A percentile compares a stretch with the other conserved stretches of the same genome.
These are phyloP conservation scores for Ctenopoma multispine DNA, from an alignment of 2,797 vertebrate species.

Conservation along the genomic window DNA sequence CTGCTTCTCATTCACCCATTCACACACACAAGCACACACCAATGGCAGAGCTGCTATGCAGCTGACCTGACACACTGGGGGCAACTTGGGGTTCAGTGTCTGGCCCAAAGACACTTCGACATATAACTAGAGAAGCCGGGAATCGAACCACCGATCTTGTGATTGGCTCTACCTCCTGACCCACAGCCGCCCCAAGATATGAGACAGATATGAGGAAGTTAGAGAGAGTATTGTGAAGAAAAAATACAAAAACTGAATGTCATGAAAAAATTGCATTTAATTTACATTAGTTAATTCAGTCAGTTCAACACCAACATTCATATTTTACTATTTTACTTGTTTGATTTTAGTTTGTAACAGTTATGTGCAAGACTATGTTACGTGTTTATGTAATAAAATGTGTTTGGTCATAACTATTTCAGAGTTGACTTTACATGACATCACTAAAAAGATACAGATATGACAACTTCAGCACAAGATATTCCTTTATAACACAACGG, in stretches of 20 bases:
- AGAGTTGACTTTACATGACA: neutral
- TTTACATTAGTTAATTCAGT: neutral
- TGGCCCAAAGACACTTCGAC: no score
- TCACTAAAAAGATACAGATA: neutral
- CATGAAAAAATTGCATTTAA: no score
- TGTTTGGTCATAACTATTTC: conserved; percentile 12
- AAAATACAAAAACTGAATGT: neutral
- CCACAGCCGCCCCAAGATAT: no score
- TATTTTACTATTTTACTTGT: neutral
- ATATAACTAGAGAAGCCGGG: no score
- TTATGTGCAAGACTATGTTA: neutral
- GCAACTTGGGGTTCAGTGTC: no score
- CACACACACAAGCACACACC: no score
- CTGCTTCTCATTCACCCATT: no score
- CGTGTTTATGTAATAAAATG: conserved; percentile 13
- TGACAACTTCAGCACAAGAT: conserved; percentile 25
- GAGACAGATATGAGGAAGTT: neutral
- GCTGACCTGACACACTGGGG: no score
- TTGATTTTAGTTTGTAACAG: neutral
- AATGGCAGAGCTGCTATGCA: no score
- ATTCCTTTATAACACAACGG: conserved; percentile 13
- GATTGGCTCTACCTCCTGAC: no score
- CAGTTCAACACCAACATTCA: neutral
- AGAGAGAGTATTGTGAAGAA: neutral
- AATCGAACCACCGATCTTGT: no score